Evolutionary conservation across 2,797 vertebrate genomes (phyloP).

Genomic region (Enteromius fasciolatus): DNA sequence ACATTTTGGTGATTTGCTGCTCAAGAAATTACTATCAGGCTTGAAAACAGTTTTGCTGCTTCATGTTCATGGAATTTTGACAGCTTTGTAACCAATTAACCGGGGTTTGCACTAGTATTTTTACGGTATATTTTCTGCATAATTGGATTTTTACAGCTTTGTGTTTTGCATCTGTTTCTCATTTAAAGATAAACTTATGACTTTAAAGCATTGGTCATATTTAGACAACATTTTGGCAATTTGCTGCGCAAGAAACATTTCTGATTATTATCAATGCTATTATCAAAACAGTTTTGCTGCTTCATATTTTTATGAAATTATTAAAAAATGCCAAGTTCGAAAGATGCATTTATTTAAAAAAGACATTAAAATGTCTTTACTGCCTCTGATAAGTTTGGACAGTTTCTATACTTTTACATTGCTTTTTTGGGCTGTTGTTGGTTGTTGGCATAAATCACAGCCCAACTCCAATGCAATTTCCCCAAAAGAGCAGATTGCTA

Average conservation of each 20-base stretch:
- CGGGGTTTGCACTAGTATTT: no score
- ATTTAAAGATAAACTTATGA: no score
- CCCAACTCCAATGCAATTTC: background rate
- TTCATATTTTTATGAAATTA: background rate
- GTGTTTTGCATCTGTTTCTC: no score
- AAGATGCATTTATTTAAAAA: background rate
- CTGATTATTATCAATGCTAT: background rate
- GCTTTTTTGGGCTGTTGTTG: background rate
- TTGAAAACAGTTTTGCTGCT: background rate
- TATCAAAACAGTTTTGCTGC: background rate
- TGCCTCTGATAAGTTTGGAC: background rate
- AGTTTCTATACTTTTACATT: background rate
- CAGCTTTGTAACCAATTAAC: no score
- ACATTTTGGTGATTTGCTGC: background rate
- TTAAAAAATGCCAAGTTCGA: background rate
- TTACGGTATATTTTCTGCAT: no score
- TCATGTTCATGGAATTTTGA: no score
- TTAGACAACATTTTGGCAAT: no score
- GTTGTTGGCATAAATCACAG: background rate
- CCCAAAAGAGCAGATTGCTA: background rate
- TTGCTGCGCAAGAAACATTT: no score
- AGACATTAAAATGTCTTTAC: no score
- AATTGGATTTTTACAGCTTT: no score
- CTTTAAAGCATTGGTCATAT: no score
- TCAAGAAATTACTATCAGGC: background rate